These are phyloP conservation scores for Nyctalus aviator DNA, from an alignment of 2,797 vertebrate genomes.

Conservation along the genomic window DNA sequence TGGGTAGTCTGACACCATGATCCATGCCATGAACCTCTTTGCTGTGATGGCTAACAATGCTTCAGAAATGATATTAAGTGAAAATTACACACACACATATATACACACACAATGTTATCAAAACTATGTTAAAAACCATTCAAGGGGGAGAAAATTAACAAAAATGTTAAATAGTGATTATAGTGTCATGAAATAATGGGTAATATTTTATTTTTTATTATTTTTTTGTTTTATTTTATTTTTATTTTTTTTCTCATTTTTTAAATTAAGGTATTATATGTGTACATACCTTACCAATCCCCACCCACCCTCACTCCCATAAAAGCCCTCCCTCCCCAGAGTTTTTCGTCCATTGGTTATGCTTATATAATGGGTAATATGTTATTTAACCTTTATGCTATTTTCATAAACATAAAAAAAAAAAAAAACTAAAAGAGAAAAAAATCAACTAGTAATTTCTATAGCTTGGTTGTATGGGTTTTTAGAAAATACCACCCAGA, in stretches of 20 bases:
- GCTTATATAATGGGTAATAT: not conserved
- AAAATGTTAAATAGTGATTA: constrained; percentile 1
- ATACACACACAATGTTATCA: not conserved
- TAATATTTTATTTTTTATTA: not conserved
- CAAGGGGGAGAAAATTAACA: not conserved
- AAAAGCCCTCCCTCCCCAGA: no score
- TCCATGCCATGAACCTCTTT: not conserved
- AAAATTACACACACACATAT: not conserved
- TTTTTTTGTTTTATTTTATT: no score
- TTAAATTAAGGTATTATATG: no score
- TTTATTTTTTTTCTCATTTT: no score
- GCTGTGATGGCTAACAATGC: not conserved
- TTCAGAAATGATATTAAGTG: not conserved
- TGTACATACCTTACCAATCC: no score
- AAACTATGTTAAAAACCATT: not conserved
- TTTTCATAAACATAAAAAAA: constrained; percentile 17
- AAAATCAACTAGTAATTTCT: not conserved
- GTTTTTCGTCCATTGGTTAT: no score
- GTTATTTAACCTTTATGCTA: not conserved
- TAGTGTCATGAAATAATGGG: not conserved
- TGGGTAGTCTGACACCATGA: not conserved
- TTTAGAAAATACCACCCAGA: not conserved
- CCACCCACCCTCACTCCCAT: no score
- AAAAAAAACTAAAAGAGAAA: not conserved
- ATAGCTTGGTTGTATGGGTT: not conserved